Conservation (phyloP, 2,888 invertebrate genomes). For the Caenorhabditis sp. region DNA sequence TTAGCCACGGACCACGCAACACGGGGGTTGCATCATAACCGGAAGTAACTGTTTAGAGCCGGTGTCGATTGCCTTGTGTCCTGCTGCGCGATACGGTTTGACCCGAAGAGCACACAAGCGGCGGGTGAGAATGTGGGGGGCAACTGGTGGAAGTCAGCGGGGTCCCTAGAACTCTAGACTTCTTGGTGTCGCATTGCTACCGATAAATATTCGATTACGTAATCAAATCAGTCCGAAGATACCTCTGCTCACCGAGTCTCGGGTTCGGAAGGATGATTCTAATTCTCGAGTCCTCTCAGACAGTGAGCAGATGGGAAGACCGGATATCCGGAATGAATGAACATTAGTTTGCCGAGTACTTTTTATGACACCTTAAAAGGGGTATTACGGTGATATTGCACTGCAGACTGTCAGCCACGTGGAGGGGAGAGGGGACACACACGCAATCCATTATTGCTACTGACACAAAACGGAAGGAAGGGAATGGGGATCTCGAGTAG, state of each 20-base stretch:
- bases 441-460: neutral
- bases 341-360: too few species aligned
- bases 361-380: too few species aligned
- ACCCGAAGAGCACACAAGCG: conserved; percentile 19
- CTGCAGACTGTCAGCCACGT: too few species aligned
- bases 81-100: conserved; percentile 17
- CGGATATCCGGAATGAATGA: too few species aligned
- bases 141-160: conserved; percentile 6
- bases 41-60: conserved; percentile 33
- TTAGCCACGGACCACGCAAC: conserved; percentile 35
- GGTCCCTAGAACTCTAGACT: conserved; percentile 13
- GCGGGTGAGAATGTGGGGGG: conserved; percentile 1
- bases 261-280: too few species aligned
- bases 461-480: neutral
- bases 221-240: conserved; percentile 12
- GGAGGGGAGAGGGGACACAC: neutral
- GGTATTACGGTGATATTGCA: too few species aligned
- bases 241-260: neutral
- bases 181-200: conserved; percentile 6
- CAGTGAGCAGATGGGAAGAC: too few species aligned
- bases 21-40: conserved; percentile 33
- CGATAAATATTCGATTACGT: neutral
- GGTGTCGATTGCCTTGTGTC: conserved; percentile 24
- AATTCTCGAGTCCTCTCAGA: too few species aligned
- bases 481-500: neutral